Evolutionary conservation across 2,113 vertebrate species (phyloP).

Genomic region (Tachuris rubrigastra): DNA sequence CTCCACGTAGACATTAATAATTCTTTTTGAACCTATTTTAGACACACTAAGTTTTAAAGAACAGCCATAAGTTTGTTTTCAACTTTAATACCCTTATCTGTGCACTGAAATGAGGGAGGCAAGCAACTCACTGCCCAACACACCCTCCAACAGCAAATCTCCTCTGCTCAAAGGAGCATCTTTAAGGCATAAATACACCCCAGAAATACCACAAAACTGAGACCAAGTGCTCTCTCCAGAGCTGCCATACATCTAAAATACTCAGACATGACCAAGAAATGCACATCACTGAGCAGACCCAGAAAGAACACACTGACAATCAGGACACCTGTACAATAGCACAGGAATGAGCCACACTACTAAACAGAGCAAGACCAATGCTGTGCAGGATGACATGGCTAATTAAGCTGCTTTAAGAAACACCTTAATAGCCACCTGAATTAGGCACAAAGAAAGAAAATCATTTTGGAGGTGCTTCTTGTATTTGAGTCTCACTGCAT

Average conservation of each 20-base stretch:
- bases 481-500: neutral
- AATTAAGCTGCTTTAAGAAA: neutral
- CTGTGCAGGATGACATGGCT: neutral
- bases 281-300: rapidly evolving
- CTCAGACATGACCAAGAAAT: neutral
- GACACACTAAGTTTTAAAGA: neutral
- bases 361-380: neutral
- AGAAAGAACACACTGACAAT: neutral
- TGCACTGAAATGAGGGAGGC: neutral
- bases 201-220: neutral
- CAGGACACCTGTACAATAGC: neutral
- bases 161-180: neutral
- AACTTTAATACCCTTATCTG: neutral
- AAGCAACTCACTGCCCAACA: neutral
- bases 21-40: neutral
- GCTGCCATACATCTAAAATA: neutral
- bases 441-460: neutral
- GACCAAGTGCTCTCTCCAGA: neutral
- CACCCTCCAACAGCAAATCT: neutral
- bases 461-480: neutral
- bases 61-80: neutral
- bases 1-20: neutral
- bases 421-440: neutral
- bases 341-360: neutral
- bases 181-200: neutral